A percentile compares a stretch with the other conserved stretches of the same genome.
These are phyloP conservation scores for Hyperoplus lanceolatus DNA, from an alignment of 2,797 vertebrate genomes.

Conservation along the genomic window DNA sequence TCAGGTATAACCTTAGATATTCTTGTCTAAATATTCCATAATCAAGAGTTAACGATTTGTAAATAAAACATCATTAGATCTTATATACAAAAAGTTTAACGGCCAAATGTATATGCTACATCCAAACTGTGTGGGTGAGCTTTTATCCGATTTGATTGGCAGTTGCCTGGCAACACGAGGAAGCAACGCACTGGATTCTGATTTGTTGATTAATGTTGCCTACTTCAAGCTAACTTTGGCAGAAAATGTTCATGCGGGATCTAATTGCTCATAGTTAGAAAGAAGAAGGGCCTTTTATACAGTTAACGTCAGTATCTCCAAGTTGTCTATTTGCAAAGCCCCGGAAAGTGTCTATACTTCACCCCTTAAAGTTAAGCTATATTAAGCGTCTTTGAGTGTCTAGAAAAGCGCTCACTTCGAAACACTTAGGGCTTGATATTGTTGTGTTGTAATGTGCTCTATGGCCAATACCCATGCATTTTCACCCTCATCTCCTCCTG, in stretches of 20 bases:
- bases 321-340: neutral
- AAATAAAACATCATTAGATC: neutral
- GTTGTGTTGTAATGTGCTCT: slow-evolving; percentile 42
- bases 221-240: no score
- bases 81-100: neutral
- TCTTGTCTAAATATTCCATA: neutral
- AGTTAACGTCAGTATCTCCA: neutral
- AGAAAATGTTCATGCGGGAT: neutral
- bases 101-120: neutral
- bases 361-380: neutral
- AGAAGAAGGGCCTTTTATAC: neutral
- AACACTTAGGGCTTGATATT: slow-evolving; percentile 16
- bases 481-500: slow-evolving; percentile 50
- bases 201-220: neutral
- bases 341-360: neutral
- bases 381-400: no score
- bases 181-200: neutral
- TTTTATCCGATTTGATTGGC: neutral
- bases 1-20: neutral
- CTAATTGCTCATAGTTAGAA: neutral
- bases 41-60: neutral
- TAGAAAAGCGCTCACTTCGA: no score
- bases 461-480: slow-evolving; percentile 67
- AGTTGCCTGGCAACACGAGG: neutral
- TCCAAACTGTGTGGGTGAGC: neutral